A percentile compares a stretch with the other conserved stretches of the same genome.
These are phyloP conservation scores for Chloropsis hardwickii DNA, from an alignment of 2,113 vertebrate species.

Conservation along the genomic window DNA sequence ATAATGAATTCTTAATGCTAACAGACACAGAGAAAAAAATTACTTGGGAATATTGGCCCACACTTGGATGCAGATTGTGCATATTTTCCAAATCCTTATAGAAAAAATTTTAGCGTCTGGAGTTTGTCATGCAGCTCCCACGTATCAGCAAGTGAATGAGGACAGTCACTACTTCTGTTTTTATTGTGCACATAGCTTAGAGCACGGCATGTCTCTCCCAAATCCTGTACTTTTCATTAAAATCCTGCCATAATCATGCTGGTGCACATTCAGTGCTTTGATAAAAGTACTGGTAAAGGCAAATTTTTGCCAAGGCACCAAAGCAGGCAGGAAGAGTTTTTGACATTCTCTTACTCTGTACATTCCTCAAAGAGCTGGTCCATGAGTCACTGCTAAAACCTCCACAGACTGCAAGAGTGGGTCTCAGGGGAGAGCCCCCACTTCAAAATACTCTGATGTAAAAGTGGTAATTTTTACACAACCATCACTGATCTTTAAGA, in stretches of 20 bases:
- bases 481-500: background rate
- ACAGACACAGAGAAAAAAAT: background rate
- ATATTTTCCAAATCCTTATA: background rate
- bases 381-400: background rate
- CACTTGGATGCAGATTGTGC: background rate
- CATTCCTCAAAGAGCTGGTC: background rate
- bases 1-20: conserved; percentile 1
- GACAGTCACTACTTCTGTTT: background rate
- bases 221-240: background rate
- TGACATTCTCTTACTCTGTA: background rate
- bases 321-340: background rate
- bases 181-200: background rate
- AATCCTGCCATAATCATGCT: background rate
- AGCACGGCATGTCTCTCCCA: background rate
- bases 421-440: background rate
- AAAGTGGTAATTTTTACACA: background rate
- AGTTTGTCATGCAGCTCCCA: background rate
- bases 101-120: background rate
- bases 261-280: background rate
- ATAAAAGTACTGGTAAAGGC: background rate
- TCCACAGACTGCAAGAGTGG: background rate
- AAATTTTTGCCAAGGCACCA: background rate
- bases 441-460: background rate
- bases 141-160: background rate
- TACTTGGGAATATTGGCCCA: background rate